phyloP scores from a whole-genome alignment of 2,113 vertebrate genomes.

The Hyperopisus bebe region DNA sequence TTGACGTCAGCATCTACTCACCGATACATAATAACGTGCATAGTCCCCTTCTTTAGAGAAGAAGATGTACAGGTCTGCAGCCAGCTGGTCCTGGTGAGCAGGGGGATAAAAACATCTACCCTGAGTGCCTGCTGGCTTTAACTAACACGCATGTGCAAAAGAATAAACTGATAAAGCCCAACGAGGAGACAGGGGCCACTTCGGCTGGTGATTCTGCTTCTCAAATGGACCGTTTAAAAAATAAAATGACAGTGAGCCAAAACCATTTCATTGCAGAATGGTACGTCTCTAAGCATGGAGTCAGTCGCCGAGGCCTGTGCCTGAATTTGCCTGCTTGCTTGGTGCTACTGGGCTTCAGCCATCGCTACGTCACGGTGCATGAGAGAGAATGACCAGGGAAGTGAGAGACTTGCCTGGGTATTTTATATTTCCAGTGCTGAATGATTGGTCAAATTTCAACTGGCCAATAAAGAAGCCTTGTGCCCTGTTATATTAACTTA shows the following conservation, averaged over 20 bases:
- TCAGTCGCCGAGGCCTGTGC: not conserved
- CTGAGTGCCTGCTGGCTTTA: slow-evolving; percentile 23
- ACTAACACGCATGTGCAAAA: not conserved
- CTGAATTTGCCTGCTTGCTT: not conserved
- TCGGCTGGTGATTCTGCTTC: not conserved
- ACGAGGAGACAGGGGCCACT: not conserved
- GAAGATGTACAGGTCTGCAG: slow-evolving; percentile 95
- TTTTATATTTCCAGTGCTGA: not conserved
- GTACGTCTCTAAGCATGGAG: not conserved
- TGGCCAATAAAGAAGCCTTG: not conserved
- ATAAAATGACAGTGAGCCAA: not conserved
- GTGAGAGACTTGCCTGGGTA: not conserved
- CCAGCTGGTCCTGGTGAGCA: slow-evolving; percentile 81
- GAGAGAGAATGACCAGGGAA: not conserved
- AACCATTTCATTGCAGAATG: not conserved
- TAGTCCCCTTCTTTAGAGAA: slow-evolving; percentile 94
- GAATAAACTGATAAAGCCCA: not conserved
- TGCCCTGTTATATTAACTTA: not conserved
- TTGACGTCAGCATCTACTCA: slow-evolving; percentile 52
- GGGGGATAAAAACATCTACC: slow-evolving; percentile 25
- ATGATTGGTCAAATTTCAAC: not conserved
- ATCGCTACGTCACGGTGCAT: not conserved
- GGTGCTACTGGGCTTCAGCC: not conserved
- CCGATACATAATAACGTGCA: slow-evolving; percentile 79
- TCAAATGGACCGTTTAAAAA: not conserved